Percentiles rank a stretch among this genome's conserved stretches.
Conservation (phyloP, 2,888 invertebrate species). For the Hemaris fuciformis region DNA sequence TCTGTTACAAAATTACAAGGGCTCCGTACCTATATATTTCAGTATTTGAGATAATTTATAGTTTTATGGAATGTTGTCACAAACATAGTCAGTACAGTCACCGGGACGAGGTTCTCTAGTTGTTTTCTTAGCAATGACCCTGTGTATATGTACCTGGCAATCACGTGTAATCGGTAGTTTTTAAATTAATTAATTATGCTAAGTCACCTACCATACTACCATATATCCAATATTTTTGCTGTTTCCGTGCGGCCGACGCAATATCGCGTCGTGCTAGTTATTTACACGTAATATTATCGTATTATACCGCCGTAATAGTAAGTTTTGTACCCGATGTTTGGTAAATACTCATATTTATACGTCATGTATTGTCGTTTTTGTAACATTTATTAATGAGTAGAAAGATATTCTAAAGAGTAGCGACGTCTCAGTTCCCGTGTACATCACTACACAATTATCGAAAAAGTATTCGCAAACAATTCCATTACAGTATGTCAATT, state of each 20-base stretch:
- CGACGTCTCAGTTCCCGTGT: background rate
- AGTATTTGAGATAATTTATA: too few species aligned
- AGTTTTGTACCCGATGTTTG: background rate
- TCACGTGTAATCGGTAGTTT: background rate
- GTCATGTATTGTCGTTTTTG: background rate
- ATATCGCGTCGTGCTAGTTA: background rate
- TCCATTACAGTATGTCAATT: too few species aligned
- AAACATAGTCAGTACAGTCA: too few species aligned
- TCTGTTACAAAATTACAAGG: too few species aligned
- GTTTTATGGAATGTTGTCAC: background rate
- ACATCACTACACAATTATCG: too few species aligned
- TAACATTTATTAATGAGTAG: background rate
- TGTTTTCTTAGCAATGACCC: background rate
- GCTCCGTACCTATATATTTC: too few species aligned
- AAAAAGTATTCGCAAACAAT: too few species aligned
- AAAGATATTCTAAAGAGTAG: background rate
- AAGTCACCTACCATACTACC: background rate
- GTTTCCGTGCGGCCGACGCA: background rate
- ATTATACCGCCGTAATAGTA: background rate
- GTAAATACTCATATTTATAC: background rate
- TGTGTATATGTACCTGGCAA: constrained; percentile 5
- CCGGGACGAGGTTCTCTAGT: background rate
- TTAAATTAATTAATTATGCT: background rate
- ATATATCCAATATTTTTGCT: background rate
- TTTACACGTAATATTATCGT: background rate